Evolutionary conservation across 2,797 vertebrate genomes (phyloP).

Genomic region (Sebastes flavidus): DNA sequence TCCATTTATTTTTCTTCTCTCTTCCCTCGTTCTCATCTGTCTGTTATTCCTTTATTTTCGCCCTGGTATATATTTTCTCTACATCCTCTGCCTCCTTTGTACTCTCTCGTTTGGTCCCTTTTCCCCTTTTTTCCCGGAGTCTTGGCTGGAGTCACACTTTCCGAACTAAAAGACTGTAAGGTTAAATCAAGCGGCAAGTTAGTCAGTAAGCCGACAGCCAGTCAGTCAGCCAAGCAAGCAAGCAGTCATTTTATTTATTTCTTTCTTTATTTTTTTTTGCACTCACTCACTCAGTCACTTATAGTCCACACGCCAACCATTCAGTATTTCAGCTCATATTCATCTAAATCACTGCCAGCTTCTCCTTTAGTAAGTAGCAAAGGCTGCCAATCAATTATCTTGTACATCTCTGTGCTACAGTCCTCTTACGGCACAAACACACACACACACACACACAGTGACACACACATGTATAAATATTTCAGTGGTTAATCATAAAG

Average conservation of each 20-base stretch:
- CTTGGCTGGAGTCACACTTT: not conserved
- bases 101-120: not conserved
- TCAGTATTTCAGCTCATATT: not conserved
- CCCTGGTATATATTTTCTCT: not conserved
- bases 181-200: slow-evolving; percentile 8
- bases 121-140: not conserved
- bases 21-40: not conserved
- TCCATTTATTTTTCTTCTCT: not conserved
- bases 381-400: slow-evolving; percentile 11
- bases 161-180: not conserved
- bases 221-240: not conserved
- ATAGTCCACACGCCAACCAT: not conserved
- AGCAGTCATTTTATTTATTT: not conserved
- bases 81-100: not conserved
- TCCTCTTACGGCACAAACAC: not conserved
- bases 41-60: not conserved
- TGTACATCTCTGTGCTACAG: not conserved
- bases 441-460: not conserved
- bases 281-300: not conserved
- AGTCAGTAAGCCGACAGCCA: slow-evolving; percentile 4
- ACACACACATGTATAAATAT: slow-evolving; percentile 33
- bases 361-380: not conserved
- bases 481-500: slow-evolving; percentile 42
- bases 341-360: slow-evolving; percentile 13
- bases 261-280: not conserved